Conservation (phyloP, 2,888 invertebrate species). For the Liopterus haemorrhoidalis region DNA sequence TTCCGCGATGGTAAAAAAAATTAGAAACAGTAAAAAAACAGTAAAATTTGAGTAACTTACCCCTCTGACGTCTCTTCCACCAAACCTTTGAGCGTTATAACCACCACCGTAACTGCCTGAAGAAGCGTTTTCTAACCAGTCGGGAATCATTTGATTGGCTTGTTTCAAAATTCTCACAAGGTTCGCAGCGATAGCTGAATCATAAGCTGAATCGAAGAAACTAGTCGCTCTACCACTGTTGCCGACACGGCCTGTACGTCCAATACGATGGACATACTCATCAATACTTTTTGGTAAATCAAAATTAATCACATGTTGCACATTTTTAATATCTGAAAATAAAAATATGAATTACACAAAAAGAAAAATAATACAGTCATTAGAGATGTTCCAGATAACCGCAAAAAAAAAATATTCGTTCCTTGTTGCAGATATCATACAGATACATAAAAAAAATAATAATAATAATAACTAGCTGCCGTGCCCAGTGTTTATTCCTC, state of each 20-base stretch:
- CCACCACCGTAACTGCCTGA: constrained; percentile 45
- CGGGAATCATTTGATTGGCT: constrained; percentile 74
- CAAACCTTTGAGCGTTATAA: constrained; percentile 50
- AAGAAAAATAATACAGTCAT: no score
- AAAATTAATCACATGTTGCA: constrained; percentile 85
- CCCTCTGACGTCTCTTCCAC: constrained; percentile 63
- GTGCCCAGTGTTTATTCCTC: no score
- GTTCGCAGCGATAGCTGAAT: constrained; percentile 55
- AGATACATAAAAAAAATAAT: no score
- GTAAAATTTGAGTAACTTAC: constrained; percentile 47
- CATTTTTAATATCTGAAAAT: constrained; percentile 71
- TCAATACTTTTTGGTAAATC: constrained; percentile 86
- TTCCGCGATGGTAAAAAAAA: constrained; percentile 33
- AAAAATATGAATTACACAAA: neutral
- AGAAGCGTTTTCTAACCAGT: constrained; percentile 58
- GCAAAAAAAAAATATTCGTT: no score
- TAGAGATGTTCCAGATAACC: no score
- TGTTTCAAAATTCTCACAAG: constrained; percentile 70
- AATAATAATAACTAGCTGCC: no score
- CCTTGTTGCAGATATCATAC: no score
- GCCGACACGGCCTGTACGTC: constrained; percentile 90
- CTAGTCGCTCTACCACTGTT: constrained; percentile 82
- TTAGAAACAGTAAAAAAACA: no score
- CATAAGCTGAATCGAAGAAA: constrained; percentile 64
- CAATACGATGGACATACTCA: constrained; percentile 93